Evolutionary conservation across 2,113 vertebrate species (phyloP), one percentile per base, ranked within the genome.

Genomic region (Dolichallabes microphthalmus): DNA sequence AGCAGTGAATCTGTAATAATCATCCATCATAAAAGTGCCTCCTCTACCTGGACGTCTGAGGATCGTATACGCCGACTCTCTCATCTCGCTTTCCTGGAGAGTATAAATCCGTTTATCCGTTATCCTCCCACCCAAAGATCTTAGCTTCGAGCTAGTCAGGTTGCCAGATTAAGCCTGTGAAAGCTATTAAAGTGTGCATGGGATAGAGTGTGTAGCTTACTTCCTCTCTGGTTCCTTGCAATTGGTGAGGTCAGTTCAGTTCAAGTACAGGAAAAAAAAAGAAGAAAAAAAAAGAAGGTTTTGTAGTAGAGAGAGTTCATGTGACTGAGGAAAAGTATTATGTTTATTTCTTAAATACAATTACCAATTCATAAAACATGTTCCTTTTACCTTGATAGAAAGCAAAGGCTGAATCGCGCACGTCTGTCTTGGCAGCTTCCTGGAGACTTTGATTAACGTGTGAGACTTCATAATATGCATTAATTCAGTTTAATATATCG

Each of bases 21-120:
- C 84, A 89, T 89, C 45, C 64, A 1, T 57, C 66, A 22, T 30
- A 25, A 53, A 20, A 80, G 39, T 20, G 22, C 35, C 77, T 53
- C 81, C 82, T 61, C 57, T 61, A 81, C 76, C 58, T 88, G 84
- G 39, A 86, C 19, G 82, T 85, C 66, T 76, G 63, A 90, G 87
- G 30, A 71, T 86, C 80, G 82, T 32, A 13, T 81, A 80, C 81
- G 60, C 88, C 89, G 53, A 91, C 86, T 87, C 86, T 88, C 82
- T 88, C 91, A 87, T 92, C 89, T 89, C 50, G 55, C 63, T 78
- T 84, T 76, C 68, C 88, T 87, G 88, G 89, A 88, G 77, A 90
- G 79, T 83, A 85, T 53, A 57, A 87, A 88, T 85, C 64, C 69
- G 66, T 89, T 63, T 35, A 69, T 87, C 77, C 68, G 60, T 87